Conservation (phyloP, 2,797 vertebrate genomes). For the Pantherophis vulpinus region DNA sequence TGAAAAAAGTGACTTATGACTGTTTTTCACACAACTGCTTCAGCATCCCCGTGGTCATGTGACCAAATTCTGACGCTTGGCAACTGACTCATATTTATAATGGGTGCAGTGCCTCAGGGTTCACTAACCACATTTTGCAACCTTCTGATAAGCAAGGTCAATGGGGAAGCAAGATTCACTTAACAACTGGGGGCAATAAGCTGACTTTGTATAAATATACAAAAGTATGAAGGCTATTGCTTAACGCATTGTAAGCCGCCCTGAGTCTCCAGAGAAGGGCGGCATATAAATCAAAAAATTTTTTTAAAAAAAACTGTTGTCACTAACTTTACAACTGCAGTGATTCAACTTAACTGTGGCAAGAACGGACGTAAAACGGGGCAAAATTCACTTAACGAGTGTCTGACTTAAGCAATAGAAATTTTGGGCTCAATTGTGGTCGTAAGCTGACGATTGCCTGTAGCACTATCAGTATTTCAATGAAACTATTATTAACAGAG, state of each 20-base stretch:
- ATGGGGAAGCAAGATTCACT: neutral
- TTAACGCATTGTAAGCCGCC: too few relatives aligned
- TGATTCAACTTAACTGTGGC: neutral
- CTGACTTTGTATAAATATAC: too few relatives aligned
- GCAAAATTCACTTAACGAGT: neutral
- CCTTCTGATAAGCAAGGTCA: neutral
- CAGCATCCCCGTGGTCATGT: neutral
- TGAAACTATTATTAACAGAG: neutral
- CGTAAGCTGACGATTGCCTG: neutral
- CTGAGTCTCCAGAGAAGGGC: too few relatives aligned
- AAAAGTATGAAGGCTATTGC: too few relatives aligned
- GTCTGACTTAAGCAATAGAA: neutral
- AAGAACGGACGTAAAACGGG: neutral
- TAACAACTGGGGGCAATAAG: neutral
- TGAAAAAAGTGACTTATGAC: neutral
- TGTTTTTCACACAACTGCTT: neutral
- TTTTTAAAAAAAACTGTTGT: neutral
- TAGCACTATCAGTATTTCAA: slow-evolving; percentile 4
- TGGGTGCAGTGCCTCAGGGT: fast-evolving
- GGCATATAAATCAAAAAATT: too few relatives aligned
- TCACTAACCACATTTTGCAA: neutral
- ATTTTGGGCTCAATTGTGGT: neutral
- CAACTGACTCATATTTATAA: neutral
- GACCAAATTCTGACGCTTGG: neutral
- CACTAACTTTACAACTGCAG: neutral